Evolutionary conservation across 2,113 vertebrate genomes (phyloP).

Genomic region (Myotis brandtii): DNA sequence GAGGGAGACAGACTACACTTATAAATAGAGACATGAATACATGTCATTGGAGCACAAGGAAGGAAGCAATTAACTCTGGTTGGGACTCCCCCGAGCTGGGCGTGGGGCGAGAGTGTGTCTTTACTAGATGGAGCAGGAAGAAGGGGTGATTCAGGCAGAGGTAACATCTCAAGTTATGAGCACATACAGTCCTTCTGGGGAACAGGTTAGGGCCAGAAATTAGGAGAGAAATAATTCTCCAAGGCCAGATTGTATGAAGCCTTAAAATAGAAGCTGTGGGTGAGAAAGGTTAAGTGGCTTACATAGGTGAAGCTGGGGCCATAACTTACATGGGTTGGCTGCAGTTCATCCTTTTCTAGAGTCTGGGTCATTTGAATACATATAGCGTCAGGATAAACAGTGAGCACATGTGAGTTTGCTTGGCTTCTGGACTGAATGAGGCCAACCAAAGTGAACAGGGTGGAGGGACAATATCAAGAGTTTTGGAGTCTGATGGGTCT

Average conservation of each 20-base stretch:
- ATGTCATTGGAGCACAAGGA: background rate
- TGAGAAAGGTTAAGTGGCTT: background rate
- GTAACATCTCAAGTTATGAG: background rate
- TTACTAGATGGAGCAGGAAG: background rate
- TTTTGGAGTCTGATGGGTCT: background rate
- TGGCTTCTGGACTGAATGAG: background rate
- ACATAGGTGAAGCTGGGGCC: background rate
- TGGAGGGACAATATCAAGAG: accelerated
- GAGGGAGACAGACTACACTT: background rate
- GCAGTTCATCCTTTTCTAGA: background rate
- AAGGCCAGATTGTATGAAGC: background rate
- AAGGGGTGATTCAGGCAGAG: background rate
- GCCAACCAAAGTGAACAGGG: background rate
- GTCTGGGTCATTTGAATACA: background rate
- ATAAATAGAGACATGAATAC: background rate
- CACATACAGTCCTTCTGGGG: background rate
- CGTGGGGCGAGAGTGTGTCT: background rate
- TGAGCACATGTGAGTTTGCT: background rate
- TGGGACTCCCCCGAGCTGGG: background rate
- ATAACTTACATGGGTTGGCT: background rate
- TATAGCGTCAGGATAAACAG: background rate
- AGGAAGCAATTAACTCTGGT: background rate
- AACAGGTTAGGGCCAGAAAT: background rate
- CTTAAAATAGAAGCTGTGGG: background rate
- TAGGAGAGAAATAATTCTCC: background rate